Evolutionary conservation across 2,888 invertebrate genomes (phyloP).

Genomic region (Agapetus fuscipes): DNA sequence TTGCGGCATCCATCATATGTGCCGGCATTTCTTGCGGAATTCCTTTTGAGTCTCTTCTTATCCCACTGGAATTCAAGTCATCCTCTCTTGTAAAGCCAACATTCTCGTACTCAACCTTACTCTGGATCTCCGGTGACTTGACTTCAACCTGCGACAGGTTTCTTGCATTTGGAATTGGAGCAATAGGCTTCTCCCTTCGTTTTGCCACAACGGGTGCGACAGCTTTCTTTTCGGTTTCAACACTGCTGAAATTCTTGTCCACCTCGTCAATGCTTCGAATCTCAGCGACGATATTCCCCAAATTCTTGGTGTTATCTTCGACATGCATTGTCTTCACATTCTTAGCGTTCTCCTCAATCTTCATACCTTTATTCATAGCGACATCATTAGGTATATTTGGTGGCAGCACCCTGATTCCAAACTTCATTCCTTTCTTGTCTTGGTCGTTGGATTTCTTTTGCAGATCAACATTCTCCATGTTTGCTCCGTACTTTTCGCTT

Average conservation of each 20-base stretch:
- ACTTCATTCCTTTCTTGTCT: conserved; percentile 51
- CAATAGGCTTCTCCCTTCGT: conserved; percentile 41
- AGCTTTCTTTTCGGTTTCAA: conserved; percentile 26
- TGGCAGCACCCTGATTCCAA: conserved; percentile 58
- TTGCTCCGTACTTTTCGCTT: conserved; percentile 20
- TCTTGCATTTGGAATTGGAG: conserved; percentile 41
- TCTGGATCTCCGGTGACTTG: not conserved
- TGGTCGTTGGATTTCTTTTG: conserved; percentile 48
- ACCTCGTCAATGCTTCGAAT: conserved; percentile 37
- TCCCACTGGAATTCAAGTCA: conserved; percentile 48
- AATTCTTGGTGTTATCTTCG: conserved; percentile 30
- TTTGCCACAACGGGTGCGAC: conserved; percentile 41
- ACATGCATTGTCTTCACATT: conserved; percentile 36
- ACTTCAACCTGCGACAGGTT: conserved; percentile 25
- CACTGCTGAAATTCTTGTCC: conserved; percentile 28
- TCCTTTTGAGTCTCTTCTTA: conserved; percentile 48
- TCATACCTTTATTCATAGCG: conserved; percentile 23
- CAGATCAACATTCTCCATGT: conserved; percentile 38
- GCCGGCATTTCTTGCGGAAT: conserved; percentile 62
- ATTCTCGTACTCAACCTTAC: conserved; percentile 23
- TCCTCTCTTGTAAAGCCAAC: conserved; percentile 33
- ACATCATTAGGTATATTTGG: conserved; percentile 46
- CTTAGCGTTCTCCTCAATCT: conserved; percentile 27
- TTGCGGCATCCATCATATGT: conserved; percentile 63
- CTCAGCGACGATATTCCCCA: conserved; percentile 27